A percentile compares a stretch with the other conserved stretches of the same genome.
Evolutionary conservation across 2,888 invertebrate species (phyloP).

Genomic region (Pseudococcus longispinus): DNA sequence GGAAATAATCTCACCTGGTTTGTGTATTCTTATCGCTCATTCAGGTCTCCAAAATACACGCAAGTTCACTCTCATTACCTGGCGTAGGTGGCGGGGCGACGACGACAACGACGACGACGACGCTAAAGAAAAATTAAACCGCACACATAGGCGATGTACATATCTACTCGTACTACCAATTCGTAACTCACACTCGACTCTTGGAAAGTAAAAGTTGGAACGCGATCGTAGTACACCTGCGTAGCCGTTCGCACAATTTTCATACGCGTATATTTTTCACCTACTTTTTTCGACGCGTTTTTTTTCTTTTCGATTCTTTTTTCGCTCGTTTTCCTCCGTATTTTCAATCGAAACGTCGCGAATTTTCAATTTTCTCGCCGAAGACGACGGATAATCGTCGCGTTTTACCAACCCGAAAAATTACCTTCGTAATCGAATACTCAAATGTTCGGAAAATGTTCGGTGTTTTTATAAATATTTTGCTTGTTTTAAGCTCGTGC

Average conservation of each 20-base stretch:
- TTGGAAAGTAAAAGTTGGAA: conserved; percentile 41
- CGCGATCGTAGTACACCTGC: conserved; percentile 1
- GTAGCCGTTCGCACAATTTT: neutral
- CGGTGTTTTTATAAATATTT: neutral
- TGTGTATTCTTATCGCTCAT: conserved; percentile 47
- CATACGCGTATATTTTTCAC: neutral
- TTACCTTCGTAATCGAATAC: neutral
- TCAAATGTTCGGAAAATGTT: neutral
- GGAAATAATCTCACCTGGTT: conserved; percentile 35
- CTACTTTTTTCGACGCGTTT: neutral
- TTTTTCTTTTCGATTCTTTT: neutral
- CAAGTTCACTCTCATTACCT: conserved; percentile 31
- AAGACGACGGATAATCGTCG: neutral
- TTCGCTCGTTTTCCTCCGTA: neutral
- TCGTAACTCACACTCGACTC: neutral
- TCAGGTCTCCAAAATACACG: conserved; percentile 46
- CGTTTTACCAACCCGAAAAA: neutral
- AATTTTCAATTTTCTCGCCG: neutral
- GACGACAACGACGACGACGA: neutral
- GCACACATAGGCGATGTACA: neutral
- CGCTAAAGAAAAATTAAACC: neutral
- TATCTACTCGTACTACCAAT: neutral
- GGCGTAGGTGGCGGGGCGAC: neutral
- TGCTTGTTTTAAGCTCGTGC: neutral
- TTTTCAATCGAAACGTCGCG: neutral